Conservation (phyloP, 2,888 invertebrate species). For the Rhagium mordax region DNA sequence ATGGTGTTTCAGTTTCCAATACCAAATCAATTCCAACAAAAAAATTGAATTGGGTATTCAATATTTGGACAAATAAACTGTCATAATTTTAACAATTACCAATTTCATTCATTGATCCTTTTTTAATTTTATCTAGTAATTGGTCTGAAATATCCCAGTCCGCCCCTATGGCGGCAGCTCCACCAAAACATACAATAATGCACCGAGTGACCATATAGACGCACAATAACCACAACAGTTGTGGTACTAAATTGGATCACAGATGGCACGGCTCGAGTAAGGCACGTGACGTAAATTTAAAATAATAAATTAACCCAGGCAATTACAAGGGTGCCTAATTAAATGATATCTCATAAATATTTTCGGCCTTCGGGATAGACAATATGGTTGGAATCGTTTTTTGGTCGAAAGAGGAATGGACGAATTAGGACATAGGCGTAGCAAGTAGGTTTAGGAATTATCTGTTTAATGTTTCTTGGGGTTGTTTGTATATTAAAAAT, state of each 20-base stretch:
- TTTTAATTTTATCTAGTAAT: too few species aligned
- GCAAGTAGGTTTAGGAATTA: too few species aligned
- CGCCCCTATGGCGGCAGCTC: not conserved
- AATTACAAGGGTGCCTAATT: constrained; percentile 63
- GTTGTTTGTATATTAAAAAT: too few species aligned
- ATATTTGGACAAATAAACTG: too few species aligned
- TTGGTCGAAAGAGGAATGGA: not conserved
- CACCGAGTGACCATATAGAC: constrained; percentile 18
- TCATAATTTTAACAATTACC: too few species aligned
- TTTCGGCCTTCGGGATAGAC: constrained; percentile 44
- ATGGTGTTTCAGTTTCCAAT: too few species aligned
- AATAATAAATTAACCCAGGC: constrained; percentile 62
- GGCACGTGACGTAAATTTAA: constrained; percentile 62
- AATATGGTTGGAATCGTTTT: constrained; percentile 25
- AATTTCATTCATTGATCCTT: too few species aligned
- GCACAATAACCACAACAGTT: constrained; percentile 55
- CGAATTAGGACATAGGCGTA: not conserved
- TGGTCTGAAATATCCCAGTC: not conserved
- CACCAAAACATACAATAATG: constrained; percentile 20
- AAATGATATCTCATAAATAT: constrained; percentile 63
- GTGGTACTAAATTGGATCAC: constrained; percentile 63
- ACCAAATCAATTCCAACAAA: too few species aligned
- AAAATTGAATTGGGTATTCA: too few species aligned
- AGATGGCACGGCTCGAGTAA: constrained; percentile 65
- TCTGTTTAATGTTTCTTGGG: too few species aligned